Percentiles rank a stretch among this genome's conserved stretches.
These are phyloP conservation scores for Prietella phreatophila DNA, from an alignment of 2,113 vertebrate species.

Conservation along the genomic window DNA sequence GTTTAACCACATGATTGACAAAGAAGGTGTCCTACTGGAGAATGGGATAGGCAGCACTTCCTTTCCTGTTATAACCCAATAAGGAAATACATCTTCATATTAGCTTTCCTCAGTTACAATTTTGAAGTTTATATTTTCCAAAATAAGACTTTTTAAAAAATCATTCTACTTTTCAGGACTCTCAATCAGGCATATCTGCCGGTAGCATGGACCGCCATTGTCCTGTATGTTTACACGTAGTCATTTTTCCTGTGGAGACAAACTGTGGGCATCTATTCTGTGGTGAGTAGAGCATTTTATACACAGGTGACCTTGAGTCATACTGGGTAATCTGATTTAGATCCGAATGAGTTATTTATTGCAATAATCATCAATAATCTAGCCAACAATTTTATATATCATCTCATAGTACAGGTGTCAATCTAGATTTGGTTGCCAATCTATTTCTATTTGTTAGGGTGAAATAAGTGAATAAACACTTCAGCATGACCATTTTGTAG, in stretches of 20 bases:
- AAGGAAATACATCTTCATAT: not conserved
- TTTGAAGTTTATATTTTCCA: not conserved
- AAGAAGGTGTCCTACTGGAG: not conserved
- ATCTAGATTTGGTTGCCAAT: not conserved
- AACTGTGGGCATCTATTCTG: slow-evolving; percentile 83
- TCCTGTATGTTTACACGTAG: slow-evolving; percentile 78
- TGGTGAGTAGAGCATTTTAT: slow-evolving; percentile 62
- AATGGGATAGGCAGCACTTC: not conserved
- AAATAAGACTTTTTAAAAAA: not conserved
- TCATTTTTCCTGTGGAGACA: slow-evolving; percentile 76
- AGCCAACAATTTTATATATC: not conserved
- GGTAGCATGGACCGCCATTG: slow-evolving; percentile 71
- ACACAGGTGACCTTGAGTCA: not conserved
- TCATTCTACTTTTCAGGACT: slow-evolving; percentile 62
- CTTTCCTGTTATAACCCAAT: not conserved
- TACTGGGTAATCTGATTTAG: not conserved
- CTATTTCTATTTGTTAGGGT: not conserved
- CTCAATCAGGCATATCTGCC: slow-evolving; percentile 52
- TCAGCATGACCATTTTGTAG: not conserved
- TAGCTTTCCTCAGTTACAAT: not conserved
- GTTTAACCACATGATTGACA: not conserved
- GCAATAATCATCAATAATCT: not conserved
- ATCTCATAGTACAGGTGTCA: not conserved
- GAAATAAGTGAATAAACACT: not conserved
- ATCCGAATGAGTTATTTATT: not conserved